A percentile compares a stretch with the other conserved stretches of the same genome.
Conservation (phyloP, 2,888 invertebrate species). For the Camponotus fellah region DNA sequence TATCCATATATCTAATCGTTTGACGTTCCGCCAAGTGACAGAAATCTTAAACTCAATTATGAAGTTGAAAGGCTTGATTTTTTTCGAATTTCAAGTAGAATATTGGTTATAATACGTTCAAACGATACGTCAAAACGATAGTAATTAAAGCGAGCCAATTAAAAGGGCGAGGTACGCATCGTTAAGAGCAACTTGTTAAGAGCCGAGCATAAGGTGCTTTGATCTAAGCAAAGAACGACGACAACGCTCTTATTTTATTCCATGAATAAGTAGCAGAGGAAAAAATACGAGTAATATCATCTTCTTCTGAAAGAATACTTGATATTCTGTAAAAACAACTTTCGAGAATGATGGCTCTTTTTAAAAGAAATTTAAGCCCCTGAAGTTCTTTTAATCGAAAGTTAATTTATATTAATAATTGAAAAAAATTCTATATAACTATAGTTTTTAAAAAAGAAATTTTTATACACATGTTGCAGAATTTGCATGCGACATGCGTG, state of each 20-base stretch:
- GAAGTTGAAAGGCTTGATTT: neutral
- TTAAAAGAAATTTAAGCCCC: neutral
- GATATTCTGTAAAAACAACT: neutral
- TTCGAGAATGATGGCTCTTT: neutral
- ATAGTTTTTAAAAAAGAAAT: neutral
- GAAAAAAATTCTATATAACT: neutral
- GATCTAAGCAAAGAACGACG: neutral
- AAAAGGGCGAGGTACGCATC: constrained; percentile 9
- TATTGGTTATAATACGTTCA: neutral
- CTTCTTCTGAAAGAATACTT: neutral
- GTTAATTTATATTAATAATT: neutral
- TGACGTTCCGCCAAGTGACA: neutral
- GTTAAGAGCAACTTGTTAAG: neutral
- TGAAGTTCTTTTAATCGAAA: neutral
- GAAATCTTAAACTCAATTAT: neutral
- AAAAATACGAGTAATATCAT: neutral
- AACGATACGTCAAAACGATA: neutral
- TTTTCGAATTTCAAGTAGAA: neutral
- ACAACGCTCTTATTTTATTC: constrained; percentile 43
- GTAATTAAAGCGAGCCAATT: constrained; percentile 21
- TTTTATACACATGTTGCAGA: neutral
- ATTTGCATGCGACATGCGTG: neutral
- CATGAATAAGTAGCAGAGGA: neutral
- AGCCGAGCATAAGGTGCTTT: neutral
- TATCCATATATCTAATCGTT: neutral